A percentile compares a stretch with the other conserved stretches of the same genome.
phyloP scores from a whole-genome alignment of 2,888 invertebrate genomes.

The Protodeltote pygarga region DNA sequence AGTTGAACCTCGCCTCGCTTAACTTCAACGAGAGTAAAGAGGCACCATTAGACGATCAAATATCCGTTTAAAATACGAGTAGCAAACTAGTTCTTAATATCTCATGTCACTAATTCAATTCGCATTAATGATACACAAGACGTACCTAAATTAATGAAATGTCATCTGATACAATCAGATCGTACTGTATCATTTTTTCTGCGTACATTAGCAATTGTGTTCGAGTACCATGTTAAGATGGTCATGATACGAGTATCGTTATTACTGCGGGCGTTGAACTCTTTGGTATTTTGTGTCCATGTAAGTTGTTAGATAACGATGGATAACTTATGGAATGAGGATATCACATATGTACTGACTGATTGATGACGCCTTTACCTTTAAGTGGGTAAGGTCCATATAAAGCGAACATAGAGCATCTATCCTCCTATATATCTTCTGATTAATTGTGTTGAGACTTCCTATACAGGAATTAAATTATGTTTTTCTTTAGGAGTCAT shows the following conservation, averaged over 20 bases:
- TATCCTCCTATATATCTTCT: no score
- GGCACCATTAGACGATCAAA: no score
- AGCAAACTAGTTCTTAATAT: no score
- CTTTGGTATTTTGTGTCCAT: constrained; percentile 23
- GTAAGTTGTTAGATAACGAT: constrained; percentile 33
- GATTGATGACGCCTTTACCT: constrained; percentile 24
- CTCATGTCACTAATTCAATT: no score
- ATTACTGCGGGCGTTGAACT: constrained; percentile 42
- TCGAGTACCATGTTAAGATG: constrained; percentile 34
- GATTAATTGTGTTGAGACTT: no score
- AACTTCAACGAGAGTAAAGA: no score
- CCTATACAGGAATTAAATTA: no score
- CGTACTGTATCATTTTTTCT: constrained; percentile 46
- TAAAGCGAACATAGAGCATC: constrained; percentile 21
- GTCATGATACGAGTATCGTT: constrained; percentile 34
- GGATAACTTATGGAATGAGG: constrained; percentile 22
- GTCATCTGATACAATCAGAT: constrained; percentile 59
- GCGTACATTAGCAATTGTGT: constrained; percentile 40
- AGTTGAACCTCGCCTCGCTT: no score
- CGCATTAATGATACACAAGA: constrained; percentile 27
- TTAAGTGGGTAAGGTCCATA: constrained; percentile 18
- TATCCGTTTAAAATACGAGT: no score
- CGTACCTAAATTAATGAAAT: constrained; percentile 52
- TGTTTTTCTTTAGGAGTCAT: no score
- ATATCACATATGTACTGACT: constrained; percentile 7